These are phyloP conservation scores for Neria commutata DNA, from an alignment of 2,888 invertebrate genomes.

Conservation along the genomic window DNA sequence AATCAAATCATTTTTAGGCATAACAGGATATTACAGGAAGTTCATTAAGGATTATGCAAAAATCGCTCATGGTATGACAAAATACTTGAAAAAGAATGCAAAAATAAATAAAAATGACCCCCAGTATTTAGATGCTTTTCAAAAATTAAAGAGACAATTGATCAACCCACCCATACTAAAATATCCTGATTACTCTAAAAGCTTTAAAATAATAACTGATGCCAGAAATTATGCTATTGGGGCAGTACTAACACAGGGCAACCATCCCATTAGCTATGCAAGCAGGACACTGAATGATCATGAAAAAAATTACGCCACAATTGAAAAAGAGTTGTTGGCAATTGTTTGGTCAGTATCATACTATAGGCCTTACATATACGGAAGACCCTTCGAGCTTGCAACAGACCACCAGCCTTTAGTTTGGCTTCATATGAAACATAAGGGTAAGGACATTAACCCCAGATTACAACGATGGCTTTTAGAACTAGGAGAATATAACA, in stretches of 20 bases:
- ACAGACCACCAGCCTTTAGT: too few species aligned
- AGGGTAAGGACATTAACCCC: too few species aligned
- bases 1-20: conserved; percentile 18
- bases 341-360: too few species aligned
- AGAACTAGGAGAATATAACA: not conserved
- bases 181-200: conserved; percentile 9
- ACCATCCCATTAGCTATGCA: not conserved
- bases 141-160: conserved; percentile 15
- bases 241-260: conserved; percentile 1
- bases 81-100: conserved; percentile 16
- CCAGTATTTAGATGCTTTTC: conserved; percentile 13
- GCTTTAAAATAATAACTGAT: conserved; percentile 16
- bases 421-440: too few species aligned
- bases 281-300: not conserved
- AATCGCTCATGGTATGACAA: conserved; percentile 15
- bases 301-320: not conserved
- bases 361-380: not conserved
- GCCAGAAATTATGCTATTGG: conserved; percentile 15
- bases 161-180: not conserved
- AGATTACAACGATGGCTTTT: not conserved
- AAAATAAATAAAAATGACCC: conserved; percentile 14
- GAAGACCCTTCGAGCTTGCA: too few species aligned
- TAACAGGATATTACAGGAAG: conserved; percentile 15
- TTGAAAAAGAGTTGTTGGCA: not conserved
- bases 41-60: conserved; percentile 20